Evolutionary conservation across 2,888 invertebrate species (phyloP).

Genomic region (Oegoconia quadripuncta): DNA sequence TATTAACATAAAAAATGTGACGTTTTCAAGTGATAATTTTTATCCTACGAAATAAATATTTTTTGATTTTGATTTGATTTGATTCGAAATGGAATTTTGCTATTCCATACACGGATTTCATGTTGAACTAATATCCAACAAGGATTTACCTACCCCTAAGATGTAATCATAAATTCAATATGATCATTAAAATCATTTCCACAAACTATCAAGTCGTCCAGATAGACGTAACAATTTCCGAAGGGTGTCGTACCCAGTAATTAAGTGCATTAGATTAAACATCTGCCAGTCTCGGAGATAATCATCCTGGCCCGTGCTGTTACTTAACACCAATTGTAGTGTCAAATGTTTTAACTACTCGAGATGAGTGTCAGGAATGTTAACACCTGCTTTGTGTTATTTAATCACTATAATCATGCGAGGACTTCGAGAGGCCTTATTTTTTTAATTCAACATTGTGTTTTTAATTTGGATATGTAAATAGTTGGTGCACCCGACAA

Average conservation of each 20-base stretch:
- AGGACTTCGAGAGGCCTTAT: neutral
- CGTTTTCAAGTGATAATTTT: no score
- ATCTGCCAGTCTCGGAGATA: constrained; percentile 25
- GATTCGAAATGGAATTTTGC: no score
- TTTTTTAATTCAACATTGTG: neutral
- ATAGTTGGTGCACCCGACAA: no score
- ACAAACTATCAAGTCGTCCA: neutral
- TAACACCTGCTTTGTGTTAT: constrained; percentile 2
- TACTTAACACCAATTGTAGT: constrained; percentile 56
- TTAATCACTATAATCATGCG: neutral
- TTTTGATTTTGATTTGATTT: no score
- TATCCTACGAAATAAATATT: no score
- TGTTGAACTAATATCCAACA: neutral
- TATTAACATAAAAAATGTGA: no score
- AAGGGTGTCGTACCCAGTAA: constrained; percentile 6
- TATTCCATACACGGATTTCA: neutral
- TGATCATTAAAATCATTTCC: neutral
- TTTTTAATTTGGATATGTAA: neutral
- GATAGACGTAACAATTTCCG: neutral
- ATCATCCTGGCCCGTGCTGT: constrained; percentile 37
- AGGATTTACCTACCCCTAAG: neutral
- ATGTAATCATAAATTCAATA: neutral
- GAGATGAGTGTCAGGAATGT: neutral
- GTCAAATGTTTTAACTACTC: constrained; percentile 42
- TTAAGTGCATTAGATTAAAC: constrained; percentile 23